These are phyloP conservation scores for Paralichthys olivaceus DNA, from an alignment of 2,113 vertebrate genomes.

Conservation along the genomic window DNA sequence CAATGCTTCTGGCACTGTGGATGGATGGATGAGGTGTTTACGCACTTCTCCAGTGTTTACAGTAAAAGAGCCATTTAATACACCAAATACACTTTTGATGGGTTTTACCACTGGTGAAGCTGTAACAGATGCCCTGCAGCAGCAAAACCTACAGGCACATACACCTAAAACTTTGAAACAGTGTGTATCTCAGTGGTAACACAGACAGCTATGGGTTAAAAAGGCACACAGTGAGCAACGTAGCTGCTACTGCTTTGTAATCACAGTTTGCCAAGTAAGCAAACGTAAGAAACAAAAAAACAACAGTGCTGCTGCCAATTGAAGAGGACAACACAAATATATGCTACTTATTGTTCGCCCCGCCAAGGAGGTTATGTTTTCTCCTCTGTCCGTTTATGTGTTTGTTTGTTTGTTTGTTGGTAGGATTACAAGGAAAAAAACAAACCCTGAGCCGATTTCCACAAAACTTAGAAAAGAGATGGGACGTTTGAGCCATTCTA, in stretches of 20 bases:
- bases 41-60: not conserved
- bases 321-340: not conserved
- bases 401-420: not conserved
- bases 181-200: slow-evolving; percentile 1
- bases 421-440: not conserved
- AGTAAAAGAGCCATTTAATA: not conserved
- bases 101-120: not conserved
- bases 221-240: not conserved
- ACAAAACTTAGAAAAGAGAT: too few species aligned
- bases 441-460: too few species aligned
- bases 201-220: slow-evolving; percentile 13
- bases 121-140: slow-evolving; percentile 11
- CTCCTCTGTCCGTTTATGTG: not conserved
- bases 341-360: not conserved
- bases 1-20: slow-evolving; percentile 17
- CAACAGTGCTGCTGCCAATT: not conserved
- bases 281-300: slow-evolving; percentile 2
- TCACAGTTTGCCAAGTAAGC: slow-evolving; percentile 11
- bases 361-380: not conserved
- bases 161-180: slow-evolving; percentile 20
- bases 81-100: not conserved
- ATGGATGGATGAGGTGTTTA: slow-evolving; percentile 8
- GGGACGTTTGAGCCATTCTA: too few species aligned
- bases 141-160: slow-evolving; percentile 23
- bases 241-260: slow-evolving; percentile 11